Evolutionary conservation across 2,888 invertebrate species (phyloP), one percentile per base, ranked within the genome.

Genomic region (Alloscopus bannaensis): DNA sequence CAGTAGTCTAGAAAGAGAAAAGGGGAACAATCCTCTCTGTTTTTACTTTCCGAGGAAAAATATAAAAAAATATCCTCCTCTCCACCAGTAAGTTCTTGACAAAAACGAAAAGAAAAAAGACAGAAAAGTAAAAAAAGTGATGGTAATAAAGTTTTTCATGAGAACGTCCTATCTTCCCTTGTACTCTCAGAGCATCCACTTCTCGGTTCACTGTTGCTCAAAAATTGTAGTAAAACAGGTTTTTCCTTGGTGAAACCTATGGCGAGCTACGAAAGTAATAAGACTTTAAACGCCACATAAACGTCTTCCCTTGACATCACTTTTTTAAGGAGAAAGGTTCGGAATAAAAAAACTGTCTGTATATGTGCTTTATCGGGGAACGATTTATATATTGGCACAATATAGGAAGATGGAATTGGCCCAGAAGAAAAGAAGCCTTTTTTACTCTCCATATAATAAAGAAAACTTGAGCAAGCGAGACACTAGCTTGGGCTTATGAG

Each of bases 71-170:
- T n/a, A n/a, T n/a, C n/a, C n/a, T n/a, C n/a, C n/a, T n/a, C n/a
- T n/a, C n/a, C n/a, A n/a, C n/a, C n/a, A n/a, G n/a, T n/a, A n/a
- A n/a, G n/a, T n/a, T n/a, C n/a, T 3, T 16, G 50, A 31, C 31
- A 45, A n/a, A 6, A 62, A 42, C 2, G 29, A 64, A 57, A 4
- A 57, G n/a, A 47, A 22, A 31, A 11, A 20, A 16, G 20, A 13
- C 31, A 47, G 11, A 62, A 60, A 40, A 20, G 16, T 29, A 28
- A 59, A 59, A 45, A 62, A 64, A 64, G 65, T 45, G 55, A 73
- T 18, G 28, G 65, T 45, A 65, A 73, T 73, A 73, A 72, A 72
- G 55, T 73, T 73, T 71, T 65, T 72, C 70, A 40, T 71, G 71
- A 50, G 60, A 71, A 62, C 60, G 40, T 71, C 24, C 36, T 70